Percentiles rank a stretch among this genome's conserved stretches.
Conservation (phyloP, 1,140 invertebrate species). For the Bacillus rossius region DNA sequence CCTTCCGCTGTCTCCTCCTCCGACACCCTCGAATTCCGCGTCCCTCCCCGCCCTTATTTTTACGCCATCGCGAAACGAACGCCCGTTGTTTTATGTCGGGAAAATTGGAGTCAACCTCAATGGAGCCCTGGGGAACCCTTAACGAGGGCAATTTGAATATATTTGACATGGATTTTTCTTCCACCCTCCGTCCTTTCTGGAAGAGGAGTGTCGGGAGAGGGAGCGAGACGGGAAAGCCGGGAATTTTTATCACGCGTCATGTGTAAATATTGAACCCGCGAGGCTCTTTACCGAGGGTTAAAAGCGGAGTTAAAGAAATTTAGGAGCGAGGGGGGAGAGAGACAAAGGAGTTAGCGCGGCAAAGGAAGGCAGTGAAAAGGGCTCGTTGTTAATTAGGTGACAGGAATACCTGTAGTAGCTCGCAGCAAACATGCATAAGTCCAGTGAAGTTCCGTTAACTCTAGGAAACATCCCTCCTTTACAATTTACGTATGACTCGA, state of each 20-base stretch:
- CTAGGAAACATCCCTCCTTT: too few species aligned
- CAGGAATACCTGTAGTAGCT: too few species aligned
- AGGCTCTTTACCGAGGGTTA: slow-evolving; percentile 4
- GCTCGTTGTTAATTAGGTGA: neutral
- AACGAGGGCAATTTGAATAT: slow-evolving; percentile 46
- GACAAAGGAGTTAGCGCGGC: neutral
- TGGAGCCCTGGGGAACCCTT: slow-evolving; percentile 38
- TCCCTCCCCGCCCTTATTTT: slow-evolving; percentile 12
- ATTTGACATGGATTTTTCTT: slow-evolving; percentile 43
- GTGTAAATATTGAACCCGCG: slow-evolving; percentile 35
- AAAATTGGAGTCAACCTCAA: slow-evolving; percentile 47
- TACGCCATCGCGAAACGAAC: slow-evolving; percentile 12
- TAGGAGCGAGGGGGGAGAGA: neutral
- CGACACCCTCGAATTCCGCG: too few species aligned
- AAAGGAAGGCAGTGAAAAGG: slow-evolving; percentile 4
- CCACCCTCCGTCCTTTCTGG: too few species aligned
- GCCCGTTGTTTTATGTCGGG: slow-evolving; percentile 41
- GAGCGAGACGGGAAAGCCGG: slow-evolving; percentile 35
- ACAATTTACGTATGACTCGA: too few species aligned
- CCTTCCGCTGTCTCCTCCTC: too few species aligned
- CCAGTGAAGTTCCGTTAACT: too few species aligned
- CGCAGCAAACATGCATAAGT: too few species aligned
- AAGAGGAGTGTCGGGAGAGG: too few species aligned
- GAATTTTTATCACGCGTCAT: slow-evolving; percentile 40
- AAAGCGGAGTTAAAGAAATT: too few species aligned